Percentiles rank a stretch among this genome's conserved stretches.
Evolutionary conservation across 2,797 vertebrate species (phyloP).

Genomic region (Rhynchonycteris naso): DNA sequence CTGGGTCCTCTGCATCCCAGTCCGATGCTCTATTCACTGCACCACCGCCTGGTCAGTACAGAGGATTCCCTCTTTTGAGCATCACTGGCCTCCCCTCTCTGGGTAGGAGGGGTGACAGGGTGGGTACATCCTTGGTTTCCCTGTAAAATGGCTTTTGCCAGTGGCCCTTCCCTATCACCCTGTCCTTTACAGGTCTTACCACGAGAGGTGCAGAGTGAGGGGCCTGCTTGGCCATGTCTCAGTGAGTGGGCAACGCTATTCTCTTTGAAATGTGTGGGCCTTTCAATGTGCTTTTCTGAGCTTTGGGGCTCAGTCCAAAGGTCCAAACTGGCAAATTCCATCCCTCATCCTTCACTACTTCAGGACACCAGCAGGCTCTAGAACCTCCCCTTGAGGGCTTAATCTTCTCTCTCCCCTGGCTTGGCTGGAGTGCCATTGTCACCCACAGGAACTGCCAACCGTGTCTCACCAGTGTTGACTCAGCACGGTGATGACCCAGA

Average conservation of each 20-base stretch:
- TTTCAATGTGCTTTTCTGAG: not conserved
- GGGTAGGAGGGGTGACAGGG: not conserved
- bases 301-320: not conserved
- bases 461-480: rapidly evolving
- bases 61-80: not conserved
- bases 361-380: not conserved
- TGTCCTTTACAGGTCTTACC: too few species aligned
- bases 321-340: not conserved
- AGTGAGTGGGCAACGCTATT: not conserved
- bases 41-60: too few species aligned
- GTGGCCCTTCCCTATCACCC: too few species aligned
- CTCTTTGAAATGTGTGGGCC: not conserved
- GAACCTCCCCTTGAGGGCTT: not conserved
- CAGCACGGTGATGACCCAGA: rapidly evolving
- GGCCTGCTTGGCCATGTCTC: not conserved
- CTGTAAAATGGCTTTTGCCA: too few species aligned
- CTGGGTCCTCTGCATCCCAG: too few species aligned
- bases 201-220: too few species aligned
- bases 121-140: not conserved
- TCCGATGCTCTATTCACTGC: too few species aligned
- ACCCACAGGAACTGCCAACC: rapidly evolving
- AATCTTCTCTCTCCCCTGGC: not conserved
- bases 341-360: not conserved
- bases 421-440: not conserved
- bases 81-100: not conserved